Percentiles rank a stretch among this genome's conserved stretches.
Evolutionary conservation across 1,140 invertebrate species (phyloP).

Genomic region (Neodiprion virginianus): DNA sequence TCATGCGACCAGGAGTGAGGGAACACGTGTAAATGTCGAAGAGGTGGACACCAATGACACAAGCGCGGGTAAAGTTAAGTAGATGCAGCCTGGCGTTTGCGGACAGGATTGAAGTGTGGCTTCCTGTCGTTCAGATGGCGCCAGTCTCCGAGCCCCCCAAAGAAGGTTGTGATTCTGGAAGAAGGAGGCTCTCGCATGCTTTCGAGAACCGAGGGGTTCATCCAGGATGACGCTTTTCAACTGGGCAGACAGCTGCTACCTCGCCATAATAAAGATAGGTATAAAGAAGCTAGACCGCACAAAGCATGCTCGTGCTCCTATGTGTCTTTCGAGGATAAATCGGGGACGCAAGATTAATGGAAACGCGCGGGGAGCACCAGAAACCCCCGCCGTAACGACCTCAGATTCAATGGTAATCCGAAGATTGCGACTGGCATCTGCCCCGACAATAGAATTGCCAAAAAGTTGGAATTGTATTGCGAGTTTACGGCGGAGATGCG

Average conservation of each 20-base stretch:
- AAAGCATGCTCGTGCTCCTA: constrained; percentile 39
- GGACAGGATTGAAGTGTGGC: neutral
- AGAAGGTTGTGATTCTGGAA: neutral
- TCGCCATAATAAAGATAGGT: constrained; percentile 49
- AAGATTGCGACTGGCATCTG: constrained; percentile 22
- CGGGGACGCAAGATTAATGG: constrained; percentile 53
- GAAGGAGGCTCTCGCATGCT: neutral
- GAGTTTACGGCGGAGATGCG: neutral
- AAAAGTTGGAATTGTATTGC: constrained; percentile 11
- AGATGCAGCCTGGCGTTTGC: too few species aligned
- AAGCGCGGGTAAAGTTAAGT: too few species aligned
- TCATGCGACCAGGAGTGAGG: too few species aligned
- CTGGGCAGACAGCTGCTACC: constrained; percentile 41
- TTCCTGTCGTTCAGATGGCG: neutral
- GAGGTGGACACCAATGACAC: too few species aligned
- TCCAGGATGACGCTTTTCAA: constrained; percentile 47
- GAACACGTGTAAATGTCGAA: too few species aligned
- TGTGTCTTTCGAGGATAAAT: constrained; percentile 48
- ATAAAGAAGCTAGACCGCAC: constrained; percentile 50
- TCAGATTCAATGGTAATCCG: constrained; percentile 30
- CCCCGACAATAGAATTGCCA: constrained; percentile 1
- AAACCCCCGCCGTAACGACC: constrained; percentile 10
- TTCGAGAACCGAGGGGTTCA: neutral
- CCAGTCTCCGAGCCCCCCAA: neutral
- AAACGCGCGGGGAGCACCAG: constrained; percentile 14